These are phyloP conservation scores for Drosophila murphyi DNA, from an alignment of 1,140 invertebrate genomes.

Conservation along the genomic window DNA sequence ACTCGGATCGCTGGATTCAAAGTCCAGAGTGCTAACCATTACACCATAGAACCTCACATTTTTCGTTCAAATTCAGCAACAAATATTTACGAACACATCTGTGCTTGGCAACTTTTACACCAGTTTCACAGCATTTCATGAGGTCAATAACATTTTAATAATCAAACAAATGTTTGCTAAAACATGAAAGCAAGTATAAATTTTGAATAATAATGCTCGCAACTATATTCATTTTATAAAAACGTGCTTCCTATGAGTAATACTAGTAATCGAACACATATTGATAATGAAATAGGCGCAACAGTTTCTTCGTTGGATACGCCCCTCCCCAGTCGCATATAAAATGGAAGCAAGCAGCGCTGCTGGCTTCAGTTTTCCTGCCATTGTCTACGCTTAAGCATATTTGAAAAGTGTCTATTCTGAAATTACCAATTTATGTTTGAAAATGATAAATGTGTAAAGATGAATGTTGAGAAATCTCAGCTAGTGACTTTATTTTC, in stretches of 20 bases:
- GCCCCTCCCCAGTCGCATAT: constrained; percentile 22
- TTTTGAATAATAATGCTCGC: too few relatives aligned
- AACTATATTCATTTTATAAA: background rate
- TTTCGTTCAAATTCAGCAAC: background rate
- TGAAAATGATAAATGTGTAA: constrained; percentile 14
- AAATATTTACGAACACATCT: constrained; percentile 16
- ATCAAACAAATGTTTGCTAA: background rate
- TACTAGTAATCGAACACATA: too few relatives aligned
- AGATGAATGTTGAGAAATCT: background rate
- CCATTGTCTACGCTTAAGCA: constrained; percentile 1
- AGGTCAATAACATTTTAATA: background rate
- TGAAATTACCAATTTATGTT: background rate
- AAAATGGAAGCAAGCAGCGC: constrained; percentile 4
- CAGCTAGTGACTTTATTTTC: background rate
- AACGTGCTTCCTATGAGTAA: background rate
- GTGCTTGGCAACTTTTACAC: background rate
- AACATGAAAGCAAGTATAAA: background rate
- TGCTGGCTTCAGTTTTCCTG: constrained; percentile 17
- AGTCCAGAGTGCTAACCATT: constrained; percentile 96
- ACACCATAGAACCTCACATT: constrained; percentile 90
- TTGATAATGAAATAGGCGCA: background rate
- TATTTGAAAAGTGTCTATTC: background rate
- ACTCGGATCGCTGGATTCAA: constrained; percentile 96
- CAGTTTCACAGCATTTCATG: background rate
- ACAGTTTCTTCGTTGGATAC: background rate